These are phyloP conservation scores for Molorchus minor DNA, from an alignment of 2,888 invertebrate genomes.

Conservation along the genomic window DNA sequence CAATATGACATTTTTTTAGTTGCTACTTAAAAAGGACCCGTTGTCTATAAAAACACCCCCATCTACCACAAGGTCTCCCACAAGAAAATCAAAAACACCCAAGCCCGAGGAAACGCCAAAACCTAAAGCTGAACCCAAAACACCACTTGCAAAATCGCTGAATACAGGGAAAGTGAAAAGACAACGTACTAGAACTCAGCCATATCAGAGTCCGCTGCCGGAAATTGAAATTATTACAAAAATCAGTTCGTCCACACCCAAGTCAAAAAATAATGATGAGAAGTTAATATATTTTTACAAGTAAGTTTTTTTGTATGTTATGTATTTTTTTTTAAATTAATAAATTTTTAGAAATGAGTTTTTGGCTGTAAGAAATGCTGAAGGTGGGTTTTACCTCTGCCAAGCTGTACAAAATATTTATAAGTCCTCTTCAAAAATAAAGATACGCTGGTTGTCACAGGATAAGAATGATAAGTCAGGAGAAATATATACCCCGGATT, in stretches of 20 bases:
- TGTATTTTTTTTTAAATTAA: background rate
- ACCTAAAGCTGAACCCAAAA: slow-evolving; percentile 51
- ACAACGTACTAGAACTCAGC: slow-evolving; percentile 74
- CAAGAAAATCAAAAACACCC: slow-evolving; percentile 65
- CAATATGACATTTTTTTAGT: slow-evolving; percentile 18
- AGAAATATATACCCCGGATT: slow-evolving; percentile 86
- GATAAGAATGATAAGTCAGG: slow-evolving; percentile 72
- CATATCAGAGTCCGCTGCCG: slow-evolving; percentile 84
- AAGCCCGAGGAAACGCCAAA: slow-evolving; percentile 60
- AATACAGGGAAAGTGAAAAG: slow-evolving; percentile 62
- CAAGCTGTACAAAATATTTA: slow-evolving; percentile 92
- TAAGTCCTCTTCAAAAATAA: slow-evolving; percentile 83
- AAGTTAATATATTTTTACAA: slow-evolving; percentile 89
- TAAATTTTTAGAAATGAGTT: slow-evolving; percentile 77
- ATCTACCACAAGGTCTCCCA: slow-evolving; percentile 66
- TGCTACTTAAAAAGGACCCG: slow-evolving; percentile 50
- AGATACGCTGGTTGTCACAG: slow-evolving; percentile 90
- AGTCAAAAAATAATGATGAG: slow-evolving; percentile 72
- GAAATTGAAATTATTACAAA: slow-evolving; percentile 82
- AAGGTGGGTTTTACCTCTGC: slow-evolving; percentile 88
- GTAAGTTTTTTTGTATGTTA: slow-evolving; percentile 62
- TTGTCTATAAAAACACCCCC: slow-evolving; percentile 68
- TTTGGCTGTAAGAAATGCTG: slow-evolving; percentile 89
- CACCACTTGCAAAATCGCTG: slow-evolving; percentile 57
- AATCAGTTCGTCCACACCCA: slow-evolving; percentile 69